Evolutionary conservation across 2,113 vertebrate genomes (phyloP).

Genomic region (Etheostoma spectabile): DNA sequence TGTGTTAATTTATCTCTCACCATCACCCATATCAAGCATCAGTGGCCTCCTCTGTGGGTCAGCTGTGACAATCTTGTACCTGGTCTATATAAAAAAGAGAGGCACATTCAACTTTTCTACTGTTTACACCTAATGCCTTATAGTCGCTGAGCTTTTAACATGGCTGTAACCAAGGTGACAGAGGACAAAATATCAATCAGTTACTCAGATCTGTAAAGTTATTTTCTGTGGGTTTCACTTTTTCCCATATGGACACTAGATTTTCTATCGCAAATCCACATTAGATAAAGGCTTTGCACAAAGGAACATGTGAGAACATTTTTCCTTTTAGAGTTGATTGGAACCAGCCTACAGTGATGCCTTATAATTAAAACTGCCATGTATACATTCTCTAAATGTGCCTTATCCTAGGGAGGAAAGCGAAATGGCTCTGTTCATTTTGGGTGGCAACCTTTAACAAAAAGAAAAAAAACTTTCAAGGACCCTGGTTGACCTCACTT

Average conservation of each 20-base stretch:
- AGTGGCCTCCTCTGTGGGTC: conserved; percentile 39
- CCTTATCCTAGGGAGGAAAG: conserved; percentile 14
- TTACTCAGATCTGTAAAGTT: not conserved
- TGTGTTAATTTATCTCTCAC: conserved; percentile 66
- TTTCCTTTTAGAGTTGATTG: conserved; percentile 13
- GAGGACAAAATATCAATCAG: not conserved
- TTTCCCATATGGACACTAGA: not conserved
- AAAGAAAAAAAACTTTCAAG: not conserved
- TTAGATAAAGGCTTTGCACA: conserved; percentile 20
- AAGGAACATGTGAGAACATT: conserved; percentile 4
- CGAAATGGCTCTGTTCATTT: conserved; percentile 37
- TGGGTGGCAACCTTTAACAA: conserved; percentile 24
- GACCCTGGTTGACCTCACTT: conserved; percentile 9
- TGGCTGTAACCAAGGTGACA: not conserved
- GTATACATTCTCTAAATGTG: conserved; percentile 35
- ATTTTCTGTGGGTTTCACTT: conserved; percentile 11
- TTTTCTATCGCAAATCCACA: conserved; percentile 14
- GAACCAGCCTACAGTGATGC: not conserved
- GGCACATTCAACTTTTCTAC: not conserved
- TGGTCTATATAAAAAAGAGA: not conserved
- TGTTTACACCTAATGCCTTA: not conserved
- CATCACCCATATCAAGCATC: conserved; percentile 52
- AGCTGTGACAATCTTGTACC: conserved; percentile 34
- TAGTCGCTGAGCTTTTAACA: not conserved
- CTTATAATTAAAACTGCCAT: conserved; percentile 56